Conservation (phyloP, 1,140 invertebrate species). For the Zaprionus taronus region DNA sequence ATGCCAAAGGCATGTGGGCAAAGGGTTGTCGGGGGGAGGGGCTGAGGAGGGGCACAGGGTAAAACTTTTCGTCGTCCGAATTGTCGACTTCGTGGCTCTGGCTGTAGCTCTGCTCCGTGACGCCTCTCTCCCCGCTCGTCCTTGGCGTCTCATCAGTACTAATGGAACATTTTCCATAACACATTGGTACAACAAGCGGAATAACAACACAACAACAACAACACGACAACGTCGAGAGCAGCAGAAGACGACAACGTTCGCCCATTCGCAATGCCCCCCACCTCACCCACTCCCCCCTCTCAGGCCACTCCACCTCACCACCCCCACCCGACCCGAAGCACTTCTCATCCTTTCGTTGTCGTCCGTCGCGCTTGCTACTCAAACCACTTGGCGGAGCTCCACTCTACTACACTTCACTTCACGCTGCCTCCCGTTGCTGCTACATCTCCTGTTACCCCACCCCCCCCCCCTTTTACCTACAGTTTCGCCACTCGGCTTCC, state of each 20-base stretch:
- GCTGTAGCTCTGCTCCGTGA: background rate
- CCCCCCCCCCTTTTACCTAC: background rate
- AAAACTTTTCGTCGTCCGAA: constrained; percentile 37
- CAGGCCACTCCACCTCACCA: background rate
- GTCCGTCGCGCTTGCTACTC: constrained; percentile 53
- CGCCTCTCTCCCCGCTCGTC: constrained; percentile 12
- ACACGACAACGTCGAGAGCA: constrained; percentile 15
- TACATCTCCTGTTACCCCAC: background rate
- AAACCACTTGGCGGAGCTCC: constrained; percentile 51
- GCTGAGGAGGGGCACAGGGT: background rate
- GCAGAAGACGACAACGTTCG: constrained; percentile 20
- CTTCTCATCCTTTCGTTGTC: constrained; percentile 23
- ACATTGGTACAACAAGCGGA: constrained; percentile 49
- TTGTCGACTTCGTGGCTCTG: constrained; percentile 25
- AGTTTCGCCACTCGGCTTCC: constrained; percentile 51
- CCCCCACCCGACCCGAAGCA: background rate
- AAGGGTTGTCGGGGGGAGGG: background rate
- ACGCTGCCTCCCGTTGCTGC: constrained; percentile 17
- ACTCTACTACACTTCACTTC: constrained; percentile 38
- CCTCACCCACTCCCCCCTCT: background rate
- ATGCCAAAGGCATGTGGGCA: background rate
- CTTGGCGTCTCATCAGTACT: constrained; percentile 71
- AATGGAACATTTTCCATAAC: constrained; percentile 82
- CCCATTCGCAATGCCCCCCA: constrained; percentile 1
- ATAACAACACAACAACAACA: constrained; percentile 1